Evolutionary conservation across 2,113 vertebrate genomes (phyloP).

Genomic region (Equus quagga): DNA sequence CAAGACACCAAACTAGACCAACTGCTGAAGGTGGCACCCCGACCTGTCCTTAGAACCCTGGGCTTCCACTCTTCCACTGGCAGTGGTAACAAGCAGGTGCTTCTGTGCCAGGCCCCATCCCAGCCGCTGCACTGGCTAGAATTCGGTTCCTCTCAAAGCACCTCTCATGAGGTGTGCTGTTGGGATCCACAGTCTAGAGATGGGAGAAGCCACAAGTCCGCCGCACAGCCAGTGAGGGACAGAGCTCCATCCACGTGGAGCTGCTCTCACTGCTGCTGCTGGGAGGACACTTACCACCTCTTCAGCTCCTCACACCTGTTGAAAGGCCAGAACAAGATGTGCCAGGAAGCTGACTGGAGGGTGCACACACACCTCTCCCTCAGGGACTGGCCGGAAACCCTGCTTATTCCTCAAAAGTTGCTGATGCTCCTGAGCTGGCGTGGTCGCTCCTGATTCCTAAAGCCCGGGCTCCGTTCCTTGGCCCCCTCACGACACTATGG

Average conservation of each 20-base stretch:
- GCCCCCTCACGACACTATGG: rapidly evolving
- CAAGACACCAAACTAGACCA: neutral
- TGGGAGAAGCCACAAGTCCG: neutral
- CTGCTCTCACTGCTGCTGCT: neutral
- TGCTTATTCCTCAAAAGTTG: rapidly evolving
- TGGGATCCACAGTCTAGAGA: rapidly evolving
- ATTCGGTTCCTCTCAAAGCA: no score
- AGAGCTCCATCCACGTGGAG: neutral
- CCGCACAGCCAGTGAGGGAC: rapidly evolving
- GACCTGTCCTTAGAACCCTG: neutral
- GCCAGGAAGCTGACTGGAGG: neutral
- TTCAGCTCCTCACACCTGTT: neutral
- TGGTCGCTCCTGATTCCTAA: rapidly evolving
- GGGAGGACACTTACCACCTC: rapidly evolving
- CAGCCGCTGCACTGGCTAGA: rapidly evolving
- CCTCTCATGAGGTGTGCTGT: neutral
- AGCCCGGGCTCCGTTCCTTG: rapidly evolving
- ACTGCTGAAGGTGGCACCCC: neutral
- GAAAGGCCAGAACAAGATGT: neutral
- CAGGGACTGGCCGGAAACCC: no score
- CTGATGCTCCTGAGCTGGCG: rapidly evolving
- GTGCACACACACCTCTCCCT: neutral
- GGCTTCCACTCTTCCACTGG: neutral
- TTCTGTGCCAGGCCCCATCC: rapidly evolving
- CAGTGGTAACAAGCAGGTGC: rapidly evolving